Evolutionary conservation across 2,113 vertebrate species (phyloP).

Genomic region (Alosa alosa): DNA sequence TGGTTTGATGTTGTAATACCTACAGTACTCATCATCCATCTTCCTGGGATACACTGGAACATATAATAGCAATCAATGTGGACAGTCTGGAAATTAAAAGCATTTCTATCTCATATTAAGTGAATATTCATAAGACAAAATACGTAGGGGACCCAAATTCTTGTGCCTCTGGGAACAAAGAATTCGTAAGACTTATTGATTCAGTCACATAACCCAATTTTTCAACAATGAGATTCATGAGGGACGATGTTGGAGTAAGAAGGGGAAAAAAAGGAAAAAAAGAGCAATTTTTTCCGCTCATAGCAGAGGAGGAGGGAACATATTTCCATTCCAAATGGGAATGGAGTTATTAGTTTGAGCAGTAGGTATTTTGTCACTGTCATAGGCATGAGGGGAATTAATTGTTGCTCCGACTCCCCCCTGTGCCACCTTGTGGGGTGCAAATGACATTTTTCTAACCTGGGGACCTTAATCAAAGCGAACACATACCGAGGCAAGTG

Average conservation of each 20-base stretch:
- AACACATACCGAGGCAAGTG: neutral
- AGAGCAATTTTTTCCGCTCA: constrained; percentile 60
- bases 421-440: constrained; percentile 68
- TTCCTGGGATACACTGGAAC: neutral
- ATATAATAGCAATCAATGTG: neutral
- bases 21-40: constrained; percentile 48
- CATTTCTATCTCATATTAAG: neutral
- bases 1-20: constrained; percentile 39
- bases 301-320: constrained; percentile 57
- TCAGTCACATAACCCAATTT: constrained; percentile 64
- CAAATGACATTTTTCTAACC: constrained; percentile 85
- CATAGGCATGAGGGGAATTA: constrained; percentile 77
- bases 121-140: constrained; percentile 23
- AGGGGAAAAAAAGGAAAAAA: constrained; percentile 10
- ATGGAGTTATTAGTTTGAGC: constrained; percentile 71
- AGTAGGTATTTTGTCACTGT: constrained; percentile 77
- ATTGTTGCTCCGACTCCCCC: constrained; percentile 73
- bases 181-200: constrained; percentile 59
- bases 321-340: constrained; percentile 75
- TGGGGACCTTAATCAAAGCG: constrained; percentile 74
- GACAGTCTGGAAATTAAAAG: neutral
- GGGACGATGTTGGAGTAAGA: constrained; percentile 27
- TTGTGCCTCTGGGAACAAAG: constrained; percentile 47
- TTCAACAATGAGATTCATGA: constrained; percentile 53
- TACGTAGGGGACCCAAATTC: constrained; percentile 28